Conservation (phyloP, 2,797 vertebrate species). For the Mus caroli region DNA sequence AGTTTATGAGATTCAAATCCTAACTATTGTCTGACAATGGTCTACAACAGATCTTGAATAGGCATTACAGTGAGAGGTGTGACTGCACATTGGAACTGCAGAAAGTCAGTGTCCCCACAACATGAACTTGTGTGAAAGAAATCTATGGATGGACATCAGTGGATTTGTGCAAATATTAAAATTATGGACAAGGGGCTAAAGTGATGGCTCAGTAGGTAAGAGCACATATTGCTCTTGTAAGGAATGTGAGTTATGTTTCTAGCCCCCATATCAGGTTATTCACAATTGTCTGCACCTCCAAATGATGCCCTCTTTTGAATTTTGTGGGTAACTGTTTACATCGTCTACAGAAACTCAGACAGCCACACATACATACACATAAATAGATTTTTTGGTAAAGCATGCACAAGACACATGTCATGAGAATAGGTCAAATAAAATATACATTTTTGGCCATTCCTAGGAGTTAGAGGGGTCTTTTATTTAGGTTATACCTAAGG, state of each 20-base stretch:
- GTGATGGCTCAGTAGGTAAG: neutral
- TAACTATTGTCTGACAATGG: neutral
- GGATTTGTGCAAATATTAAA: neutral
- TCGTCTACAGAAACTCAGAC: neutral
- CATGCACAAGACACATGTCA: neutral
- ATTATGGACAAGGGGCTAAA: neutral
- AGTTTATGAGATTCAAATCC: neutral
- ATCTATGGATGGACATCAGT: neutral
- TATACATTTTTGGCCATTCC: neutral
- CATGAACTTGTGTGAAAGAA: neutral
- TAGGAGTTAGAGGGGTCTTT: neutral
- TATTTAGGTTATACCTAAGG: neutral
- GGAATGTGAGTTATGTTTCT: neutral
- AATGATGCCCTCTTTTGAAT: neutral
- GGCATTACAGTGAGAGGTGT: fast-evolving
- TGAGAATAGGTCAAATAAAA: neutral
- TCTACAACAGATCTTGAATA: neutral
- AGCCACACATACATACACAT: neutral
- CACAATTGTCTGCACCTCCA: neutral
- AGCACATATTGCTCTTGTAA: neutral
- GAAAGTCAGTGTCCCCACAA: neutral
- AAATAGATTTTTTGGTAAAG: neutral
- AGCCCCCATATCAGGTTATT: neutral
- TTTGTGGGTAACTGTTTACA: neutral
- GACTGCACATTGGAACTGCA: neutral